Conservation (phyloP, 1,140 invertebrate species). For the Drosophila parvula region DNA sequence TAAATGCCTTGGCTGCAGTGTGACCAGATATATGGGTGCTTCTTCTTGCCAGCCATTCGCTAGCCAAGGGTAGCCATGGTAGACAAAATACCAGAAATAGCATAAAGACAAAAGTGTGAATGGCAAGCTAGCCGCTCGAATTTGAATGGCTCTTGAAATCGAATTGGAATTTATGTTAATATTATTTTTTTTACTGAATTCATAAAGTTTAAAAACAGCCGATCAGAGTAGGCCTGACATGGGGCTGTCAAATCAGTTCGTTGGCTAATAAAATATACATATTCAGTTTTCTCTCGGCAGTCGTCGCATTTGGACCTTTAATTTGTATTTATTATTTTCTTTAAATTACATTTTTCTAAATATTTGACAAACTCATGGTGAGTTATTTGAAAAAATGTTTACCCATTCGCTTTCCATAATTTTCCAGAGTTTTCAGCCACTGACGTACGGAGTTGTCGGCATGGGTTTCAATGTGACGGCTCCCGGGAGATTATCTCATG, state of each 20-base stretch:
- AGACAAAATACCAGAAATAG: background rate
- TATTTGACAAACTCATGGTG: background rate
- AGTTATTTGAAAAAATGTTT: background rate
- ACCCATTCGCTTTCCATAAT: background rate
- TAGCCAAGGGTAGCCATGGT: background rate
- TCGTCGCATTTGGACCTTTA: conserved; percentile 18
- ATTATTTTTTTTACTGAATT: background rate
- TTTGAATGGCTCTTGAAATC: background rate
- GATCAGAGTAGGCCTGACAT: conserved; percentile 7
- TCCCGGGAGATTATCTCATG: background rate
- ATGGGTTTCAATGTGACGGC: background rate
- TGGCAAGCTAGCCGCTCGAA: background rate
- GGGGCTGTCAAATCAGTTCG: background rate
- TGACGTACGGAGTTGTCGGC: background rate
- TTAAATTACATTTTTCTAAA: background rate
- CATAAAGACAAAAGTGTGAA: accelerated
- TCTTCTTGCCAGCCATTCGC: conserved; percentile 3
- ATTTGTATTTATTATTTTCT: background rate
- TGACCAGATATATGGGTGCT: conserved; percentile 1
- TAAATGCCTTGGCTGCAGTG: conserved; percentile 13
- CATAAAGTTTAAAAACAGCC: background rate
- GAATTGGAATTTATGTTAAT: background rate
- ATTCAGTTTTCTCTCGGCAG: conserved; percentile 14
- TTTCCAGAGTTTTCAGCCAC: background rate
- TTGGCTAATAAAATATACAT: background rate